Base-by-base conservation (phyloP, 2,113 vertebrate species). In the Panurus biarmicus region DNA sequence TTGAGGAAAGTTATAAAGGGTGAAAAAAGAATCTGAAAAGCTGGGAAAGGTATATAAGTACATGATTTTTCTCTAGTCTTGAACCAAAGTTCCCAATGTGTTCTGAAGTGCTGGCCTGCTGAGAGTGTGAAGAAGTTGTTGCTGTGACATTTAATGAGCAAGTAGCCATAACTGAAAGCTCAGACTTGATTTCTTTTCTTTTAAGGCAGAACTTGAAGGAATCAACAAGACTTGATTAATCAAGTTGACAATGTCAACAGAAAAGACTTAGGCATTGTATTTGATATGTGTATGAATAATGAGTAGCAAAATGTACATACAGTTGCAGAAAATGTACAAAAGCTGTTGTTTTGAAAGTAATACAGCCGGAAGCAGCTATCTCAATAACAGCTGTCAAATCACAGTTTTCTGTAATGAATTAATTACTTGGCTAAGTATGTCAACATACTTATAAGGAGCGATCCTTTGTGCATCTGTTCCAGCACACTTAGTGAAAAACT, bases 181-280 rank as follows among this genome's bases (percentile, higher is more conserved):
- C 82, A 81, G 75, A 89, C 17, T 91, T 67, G 42, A 73, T 69
- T 64, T 66, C 26, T 62, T 64, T 85, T 73, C 67, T 77, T 93
- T 44, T 24, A 45, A 80, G 21, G 25, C 23, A 95, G 44, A 91
- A 61, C 45, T 45, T 80, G 65, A 89, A 94, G 51, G 64, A 94
- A 80, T 81, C 91, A 95, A 74, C 60, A 90, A 10, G 18, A 38
- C 29, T 91, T 72, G 11, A 64, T 94, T 95, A 91, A 89, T 92
- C 70, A 95, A 90, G 44, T 83, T 79, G 76, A 7, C 79, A 94
- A 12, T 57, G 35, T 78, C 69, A 85, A 79, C 33, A 91, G 26
- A 53, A 84, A 82, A 91, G 28, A n/a, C 45, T 93, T 67, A 81
- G 85, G 62, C 51, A 51, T 70, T 2, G 1, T 22, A 51, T 88